Evolutionary conservation across 2,797 vertebrate genomes (phyloP), one percentile per base, ranked within the genome.

Genomic region (Paratrypauchen microcephalus): DNA sequence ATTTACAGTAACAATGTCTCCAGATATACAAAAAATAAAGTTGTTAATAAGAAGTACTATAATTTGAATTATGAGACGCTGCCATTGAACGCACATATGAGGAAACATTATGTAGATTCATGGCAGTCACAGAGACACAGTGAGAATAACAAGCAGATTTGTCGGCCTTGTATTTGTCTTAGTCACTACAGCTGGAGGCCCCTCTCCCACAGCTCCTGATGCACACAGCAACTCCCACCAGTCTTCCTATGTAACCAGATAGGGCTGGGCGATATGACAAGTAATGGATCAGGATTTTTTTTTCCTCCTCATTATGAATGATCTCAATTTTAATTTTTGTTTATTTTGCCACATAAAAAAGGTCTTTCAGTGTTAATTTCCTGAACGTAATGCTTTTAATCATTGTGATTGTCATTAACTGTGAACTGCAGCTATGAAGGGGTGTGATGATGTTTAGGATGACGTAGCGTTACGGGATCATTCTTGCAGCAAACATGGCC

Each of bases 51-150:
- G 12, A 24, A 21, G 19, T 15, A 28, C 24, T 74, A 85, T 85
- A 85, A 89, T 90, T 88, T 71, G 66, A 80, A 75, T 77, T 74
- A 78, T 80, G 77, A 84, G 83, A 75, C 26, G 71, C 57, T 70
- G 70, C 62, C 65, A 63, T 67, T 68, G 19, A 70, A 70, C 15
- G 39, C 16, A 23, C 57, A 74, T 75, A n/a, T 45, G 59, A 72
- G 68, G 72, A 81, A 75, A 65, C 62, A 78, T 19, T 48, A 71
- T 68, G 72, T 65, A 62, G 57, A 57, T 68, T 60, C 76, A 76
- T 39, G 72, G 60, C 55, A 80, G 54, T 65, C 21, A 63, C 30
- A 36, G 6, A 30, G 45, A 41, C 74, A 74, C 39, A 12, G 36
- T 68, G 69, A 62, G 76, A 73, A 82, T 81, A 78, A 87, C 73